A percentile compares a stretch with the other conserved stretches of the same genome.
Evolutionary conservation across 2,113 vertebrate genomes (phyloP).

Genomic region (Ailurus styani): DNA sequence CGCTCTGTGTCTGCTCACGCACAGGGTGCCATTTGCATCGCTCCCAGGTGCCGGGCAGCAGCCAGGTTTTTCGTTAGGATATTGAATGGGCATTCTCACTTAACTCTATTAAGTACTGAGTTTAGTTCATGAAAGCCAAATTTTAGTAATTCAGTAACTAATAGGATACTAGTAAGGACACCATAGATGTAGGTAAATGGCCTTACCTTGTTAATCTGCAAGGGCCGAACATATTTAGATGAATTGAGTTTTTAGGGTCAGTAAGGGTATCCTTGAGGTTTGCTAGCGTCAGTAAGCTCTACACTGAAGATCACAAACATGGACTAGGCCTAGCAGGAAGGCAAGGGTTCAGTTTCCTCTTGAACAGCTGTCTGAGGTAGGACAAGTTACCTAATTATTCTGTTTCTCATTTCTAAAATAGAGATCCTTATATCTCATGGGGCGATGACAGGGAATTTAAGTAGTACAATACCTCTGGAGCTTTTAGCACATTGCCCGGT

Average conservation of each 20-base stretch:
- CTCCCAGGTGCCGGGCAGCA: background rate
- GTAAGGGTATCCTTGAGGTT: background rate
- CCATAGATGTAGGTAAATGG: background rate
- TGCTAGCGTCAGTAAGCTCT: background rate
- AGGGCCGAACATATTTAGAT: background rate
- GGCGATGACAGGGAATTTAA: background rate
- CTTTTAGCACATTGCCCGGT: background rate
- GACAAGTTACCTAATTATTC: background rate
- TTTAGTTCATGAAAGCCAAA: constrained; percentile 29
- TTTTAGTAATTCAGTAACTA: constrained; percentile 23
- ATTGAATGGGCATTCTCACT: constrained; percentile 16
- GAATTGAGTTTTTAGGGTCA: background rate
- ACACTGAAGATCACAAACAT: background rate
- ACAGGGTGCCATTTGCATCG: background rate
- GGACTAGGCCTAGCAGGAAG: background rate
- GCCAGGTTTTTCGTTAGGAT: constrained; percentile 32
- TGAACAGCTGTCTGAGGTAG: background rate
- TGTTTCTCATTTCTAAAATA: background rate
- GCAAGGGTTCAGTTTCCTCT: background rate
- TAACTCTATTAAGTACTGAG: constrained; percentile 32
- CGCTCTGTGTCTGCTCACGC: rapidly evolving
- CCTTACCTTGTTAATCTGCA: background rate
- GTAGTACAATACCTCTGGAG: background rate
- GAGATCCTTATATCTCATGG: background rate
- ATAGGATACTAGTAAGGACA: background rate